Evolutionary conservation across 2,888 invertebrate genomes (phyloP).

Genomic region (Leptopilina myrica): DNA sequence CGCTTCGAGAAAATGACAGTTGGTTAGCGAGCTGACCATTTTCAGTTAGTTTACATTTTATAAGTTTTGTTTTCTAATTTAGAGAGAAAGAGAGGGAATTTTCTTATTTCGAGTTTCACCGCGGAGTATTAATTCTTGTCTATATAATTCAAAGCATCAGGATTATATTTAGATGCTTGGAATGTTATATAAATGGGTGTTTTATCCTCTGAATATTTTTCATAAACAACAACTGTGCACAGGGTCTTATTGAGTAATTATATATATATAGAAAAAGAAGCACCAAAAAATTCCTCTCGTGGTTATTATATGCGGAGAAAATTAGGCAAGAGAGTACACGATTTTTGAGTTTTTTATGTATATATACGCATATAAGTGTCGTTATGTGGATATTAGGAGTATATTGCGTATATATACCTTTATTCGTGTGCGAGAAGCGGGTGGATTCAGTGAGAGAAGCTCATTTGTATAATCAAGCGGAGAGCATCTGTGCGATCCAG

Average conservation of each 20-base stretch:
- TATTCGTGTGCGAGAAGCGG: constrained; percentile 48
- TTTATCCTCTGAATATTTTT: too few species aligned
- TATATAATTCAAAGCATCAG: neutral
- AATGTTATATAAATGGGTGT: too few species aligned
- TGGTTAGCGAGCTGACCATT: constrained; percentile 46
- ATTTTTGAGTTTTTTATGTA: too few species aligned
- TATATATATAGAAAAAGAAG: too few species aligned
- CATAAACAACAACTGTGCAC: too few species aligned
- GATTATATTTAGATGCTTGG: too few species aligned
- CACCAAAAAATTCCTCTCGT: too few species aligned
- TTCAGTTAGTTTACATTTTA: constrained; percentile 22
- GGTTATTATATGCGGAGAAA: too few species aligned
- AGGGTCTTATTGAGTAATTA: too few species aligned
- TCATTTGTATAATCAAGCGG: constrained; percentile 67
- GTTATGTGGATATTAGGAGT: constrained; percentile 1
- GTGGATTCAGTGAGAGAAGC: constrained; percentile 56
- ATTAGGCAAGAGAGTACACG: too few species aligned
- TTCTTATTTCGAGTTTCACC: neutral
- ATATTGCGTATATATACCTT: constrained; percentile 18
- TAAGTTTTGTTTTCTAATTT: constrained; percentile 11
- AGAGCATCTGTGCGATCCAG: constrained; percentile 66
- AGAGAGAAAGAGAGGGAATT: neutral
- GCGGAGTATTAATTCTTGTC: too few species aligned
- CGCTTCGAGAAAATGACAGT: constrained; percentile 53
- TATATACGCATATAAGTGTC: neutral